Base-by-base conservation (phyloP, 2,113 vertebrate species). In the Misgurnus anguillicaudatus region DNA sequence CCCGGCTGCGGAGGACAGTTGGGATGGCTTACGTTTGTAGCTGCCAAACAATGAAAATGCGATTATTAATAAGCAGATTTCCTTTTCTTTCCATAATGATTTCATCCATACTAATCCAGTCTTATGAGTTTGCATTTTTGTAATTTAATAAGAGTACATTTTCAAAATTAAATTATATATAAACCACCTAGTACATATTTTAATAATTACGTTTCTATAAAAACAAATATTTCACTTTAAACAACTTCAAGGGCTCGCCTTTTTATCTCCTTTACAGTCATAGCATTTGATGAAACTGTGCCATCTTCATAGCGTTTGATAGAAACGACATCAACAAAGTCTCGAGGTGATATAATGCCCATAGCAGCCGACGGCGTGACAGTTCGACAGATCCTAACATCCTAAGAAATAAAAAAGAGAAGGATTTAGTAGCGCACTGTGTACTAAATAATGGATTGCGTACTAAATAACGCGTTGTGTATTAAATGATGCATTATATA, bases 281-380 rank as follows among this genome's bases (percentile, higher is more conserved):
- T 87, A 99, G 97, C 96, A n/a, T 94, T 95, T 55, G 96, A 97
- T 1, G 91, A 88, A 84, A 96, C 90, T 0, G 91, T 93, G 47
- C 97, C 96, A 4, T 98, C 96, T 80, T 98, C 96, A 0, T 92
- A 95, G 1, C 89, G 89, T 86, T 91, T 95, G 19, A 95, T 80
- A 68, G 95, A 86, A 86, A 96, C 91, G 55, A 97, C 91, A 82
- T 99, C 98, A 71, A 98, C 93, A 82, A 99, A 98, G 78, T 98
- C 97, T 84, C 97, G 91, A 38, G 97, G 96, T 9, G 98, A 95
- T 76, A 99, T 98, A 66, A 97, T 90, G 19, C 91, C 96, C 97
- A 98, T 96, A n/a, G 94, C 95, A 6, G 95, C 95, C 0, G 97
- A 95, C 5, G 96, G 94, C 0, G 97, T 98, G 51, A 94, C 88